Evolutionary conservation across 2,888 invertebrate genomes (phyloP), one percentile per base, ranked within the genome.

Genomic region (Tubulanus polymorphus): DNA sequence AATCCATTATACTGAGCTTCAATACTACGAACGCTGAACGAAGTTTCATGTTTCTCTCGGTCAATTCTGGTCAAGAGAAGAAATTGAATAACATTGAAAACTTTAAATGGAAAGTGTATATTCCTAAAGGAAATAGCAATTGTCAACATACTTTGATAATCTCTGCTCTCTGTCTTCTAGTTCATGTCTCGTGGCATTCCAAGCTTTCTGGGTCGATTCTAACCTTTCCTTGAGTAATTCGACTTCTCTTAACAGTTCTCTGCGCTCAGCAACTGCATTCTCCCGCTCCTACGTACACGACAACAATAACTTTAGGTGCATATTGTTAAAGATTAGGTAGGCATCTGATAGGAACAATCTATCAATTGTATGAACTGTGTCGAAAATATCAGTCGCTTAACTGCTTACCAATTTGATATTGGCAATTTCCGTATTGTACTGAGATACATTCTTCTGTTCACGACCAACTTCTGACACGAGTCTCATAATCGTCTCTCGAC

Each of bases 401-500:
- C 18, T 41, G 60, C 68, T 60, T 60, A 77, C 77, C 63, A 69
- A 49, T 66, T 69, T 68, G 25, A 74, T 54, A 49, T 62, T 62
- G 27, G 76, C 75, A 15, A 74, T 48, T 27, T 77, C 76, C 25
- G 64, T 45, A 6, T 66, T 65, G 59, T 68, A 71, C 48, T 62
- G 60, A 3, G 70, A 66, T 6, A 71, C 63, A 5, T 64, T 60
- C 47, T 72, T 70, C 60, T 78, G 75, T 56, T 76, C 75, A 26
- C 70, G 59, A 25, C 69, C 69, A 20, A 71, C 63, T 55, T 75
- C 74, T 3, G 67, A 61, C 28, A 77, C 78, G 25, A 79, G 70
- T 48, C 79, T 66, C 72, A 74, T 72, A 50, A 79, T 79, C 20
- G 79, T 79, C 60, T 79, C 78, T 23, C 79, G 64, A 62, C 76